A percentile compares a stretch with the other conserved stretches of the same genome.
Conservation (phyloP, 2,797 vertebrate genomes). For the Dendrocincla fuliginosa region DNA sequence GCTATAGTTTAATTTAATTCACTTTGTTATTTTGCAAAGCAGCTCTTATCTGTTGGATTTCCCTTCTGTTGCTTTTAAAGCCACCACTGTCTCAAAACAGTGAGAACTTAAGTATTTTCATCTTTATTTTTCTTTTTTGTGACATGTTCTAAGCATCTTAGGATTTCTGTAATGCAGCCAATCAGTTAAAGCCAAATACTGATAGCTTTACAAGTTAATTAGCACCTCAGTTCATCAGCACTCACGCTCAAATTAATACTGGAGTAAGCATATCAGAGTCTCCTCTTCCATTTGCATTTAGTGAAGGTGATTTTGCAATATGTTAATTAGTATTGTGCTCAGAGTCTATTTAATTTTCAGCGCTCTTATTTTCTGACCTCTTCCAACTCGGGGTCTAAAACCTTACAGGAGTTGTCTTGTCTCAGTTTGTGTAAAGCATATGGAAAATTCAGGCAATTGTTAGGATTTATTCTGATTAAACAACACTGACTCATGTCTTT, state of each 20-base stretch:
- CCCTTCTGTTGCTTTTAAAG: constrained; percentile 47
- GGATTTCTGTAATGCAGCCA: constrained; percentile 10
- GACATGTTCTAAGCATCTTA: background rate
- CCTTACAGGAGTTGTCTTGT: background rate
- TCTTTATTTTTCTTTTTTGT: background rate
- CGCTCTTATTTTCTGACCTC: background rate
- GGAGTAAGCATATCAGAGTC: constrained; percentile 5
- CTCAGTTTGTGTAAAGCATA: background rate
- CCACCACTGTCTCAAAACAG: constrained; percentile 7
- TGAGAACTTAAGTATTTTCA: constrained; percentile 38
- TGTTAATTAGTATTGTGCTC: constrained; percentile 27
- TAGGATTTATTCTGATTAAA: background rate
- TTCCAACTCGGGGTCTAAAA: background rate
- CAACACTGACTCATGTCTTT: background rate
- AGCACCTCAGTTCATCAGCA: constrained; percentile 54
- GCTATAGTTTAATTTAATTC: constrained; percentile 68
- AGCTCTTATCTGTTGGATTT: constrained; percentile 48
- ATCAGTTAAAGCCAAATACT: constrained; percentile 33
- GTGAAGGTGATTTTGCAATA: constrained; percentile 46
- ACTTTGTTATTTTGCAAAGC: constrained; percentile 64
- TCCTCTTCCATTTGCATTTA: constrained; percentile 28
- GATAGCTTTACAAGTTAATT: constrained; percentile 46
- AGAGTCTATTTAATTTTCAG: background rate
- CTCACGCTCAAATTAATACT: constrained; percentile 13
- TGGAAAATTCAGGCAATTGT: background rate